Evolutionary conservation across 2,888 invertebrate genomes (phyloP).

Genomic region (Tetranychus piercei): DNA sequence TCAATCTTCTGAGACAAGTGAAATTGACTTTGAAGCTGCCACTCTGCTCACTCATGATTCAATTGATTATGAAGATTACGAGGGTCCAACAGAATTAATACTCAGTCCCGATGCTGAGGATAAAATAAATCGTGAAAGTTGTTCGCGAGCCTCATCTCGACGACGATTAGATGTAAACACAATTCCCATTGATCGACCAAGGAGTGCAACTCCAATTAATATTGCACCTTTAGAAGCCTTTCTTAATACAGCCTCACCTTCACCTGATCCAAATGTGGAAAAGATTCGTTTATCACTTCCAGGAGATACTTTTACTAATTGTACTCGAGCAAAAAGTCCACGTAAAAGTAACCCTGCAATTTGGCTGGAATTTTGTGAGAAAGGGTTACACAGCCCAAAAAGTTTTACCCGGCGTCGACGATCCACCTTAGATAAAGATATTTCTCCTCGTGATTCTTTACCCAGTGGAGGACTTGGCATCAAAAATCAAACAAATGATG

Average conservation of each 20-base stretch:
- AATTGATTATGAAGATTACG: conserved; percentile 24
- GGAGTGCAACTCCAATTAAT: conserved; percentile 52
- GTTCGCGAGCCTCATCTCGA: conserved; percentile 20
- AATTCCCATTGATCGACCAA: conserved; percentile 49
- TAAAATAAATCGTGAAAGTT: neutral
- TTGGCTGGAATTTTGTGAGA: conserved; percentile 35
- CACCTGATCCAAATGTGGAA: conserved; percentile 33
- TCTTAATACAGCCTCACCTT: conserved; percentile 34
- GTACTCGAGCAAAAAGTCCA: conserved; percentile 22
- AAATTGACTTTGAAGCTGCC: conserved; percentile 26
- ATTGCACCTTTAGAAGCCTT: conserved; percentile 53
- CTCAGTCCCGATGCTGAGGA: neutral
- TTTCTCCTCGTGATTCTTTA: neutral
- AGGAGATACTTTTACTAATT: conserved; percentile 38
- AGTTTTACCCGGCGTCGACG: conserved; percentile 25
- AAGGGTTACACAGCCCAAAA: conserved; percentile 39
- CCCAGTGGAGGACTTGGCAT: neutral
- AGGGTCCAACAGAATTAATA: conserved; percentile 16
- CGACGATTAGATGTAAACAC: conserved; percentile 25
- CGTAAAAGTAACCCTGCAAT: conserved; percentile 27
- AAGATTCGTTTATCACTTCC: conserved; percentile 53
- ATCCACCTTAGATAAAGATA: conserved; percentile 26
- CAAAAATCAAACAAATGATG: conserved; percentile 12
- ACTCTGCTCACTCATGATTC: conserved; percentile 25
- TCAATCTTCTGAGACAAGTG: conserved; percentile 11